Evolutionary conservation across 2,888 invertebrate genomes (phyloP).

Genomic region (Lasiommata megera): DNA sequence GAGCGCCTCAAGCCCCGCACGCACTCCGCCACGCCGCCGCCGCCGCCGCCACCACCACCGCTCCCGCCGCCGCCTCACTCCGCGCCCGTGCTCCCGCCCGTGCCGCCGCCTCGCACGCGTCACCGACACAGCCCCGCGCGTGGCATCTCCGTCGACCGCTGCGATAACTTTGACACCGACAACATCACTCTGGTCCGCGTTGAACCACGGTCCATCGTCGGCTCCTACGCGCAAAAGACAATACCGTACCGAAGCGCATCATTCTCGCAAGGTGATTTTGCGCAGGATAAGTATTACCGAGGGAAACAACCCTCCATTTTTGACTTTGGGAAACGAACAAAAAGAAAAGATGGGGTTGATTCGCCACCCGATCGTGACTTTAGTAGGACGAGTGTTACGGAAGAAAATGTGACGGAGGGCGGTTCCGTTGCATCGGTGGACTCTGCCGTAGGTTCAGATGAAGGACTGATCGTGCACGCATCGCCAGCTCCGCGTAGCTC

Average conservation of each 20-base stretch:
- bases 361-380: conserved; percentile 53
- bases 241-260: conserved; percentile 92
- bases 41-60: conserved; percentile 64
- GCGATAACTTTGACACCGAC: conserved; percentile 70
- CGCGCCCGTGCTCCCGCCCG: conserved; percentile 80
- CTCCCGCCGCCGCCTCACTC: conserved; percentile 69
- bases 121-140: conserved; percentile 77
- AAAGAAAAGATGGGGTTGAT: conserved; percentile 42
- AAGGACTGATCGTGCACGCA: conserved; percentile 72
- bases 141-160: conserved; percentile 71
- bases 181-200: conserved; percentile 79
- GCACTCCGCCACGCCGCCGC: conserved; percentile 46
- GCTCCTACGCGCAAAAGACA: conserved; percentile 83
- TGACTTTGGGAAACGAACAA: conserved; percentile 64
- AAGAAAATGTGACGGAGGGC: conserved; percentile 64
- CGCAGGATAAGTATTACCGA: conserved; percentile 78
- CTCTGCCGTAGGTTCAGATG: conserved; percentile 83
- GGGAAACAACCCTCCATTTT: conserved; percentile 66
- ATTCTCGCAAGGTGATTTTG: conserved; percentile 92
- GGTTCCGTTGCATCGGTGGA: conserved; percentile 82
- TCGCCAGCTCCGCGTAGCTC: conserved; percentile 67
- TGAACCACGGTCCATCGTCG: conserved; percentile 82
- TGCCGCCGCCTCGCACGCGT: conserved; percentile 77
- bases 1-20: conserved; percentile 86
- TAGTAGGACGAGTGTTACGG: conserved; percentile 56